Evolutionary conservation across 2,113 vertebrate genomes (phyloP).

Genomic region (Himantopus leucocephalus): DNA sequence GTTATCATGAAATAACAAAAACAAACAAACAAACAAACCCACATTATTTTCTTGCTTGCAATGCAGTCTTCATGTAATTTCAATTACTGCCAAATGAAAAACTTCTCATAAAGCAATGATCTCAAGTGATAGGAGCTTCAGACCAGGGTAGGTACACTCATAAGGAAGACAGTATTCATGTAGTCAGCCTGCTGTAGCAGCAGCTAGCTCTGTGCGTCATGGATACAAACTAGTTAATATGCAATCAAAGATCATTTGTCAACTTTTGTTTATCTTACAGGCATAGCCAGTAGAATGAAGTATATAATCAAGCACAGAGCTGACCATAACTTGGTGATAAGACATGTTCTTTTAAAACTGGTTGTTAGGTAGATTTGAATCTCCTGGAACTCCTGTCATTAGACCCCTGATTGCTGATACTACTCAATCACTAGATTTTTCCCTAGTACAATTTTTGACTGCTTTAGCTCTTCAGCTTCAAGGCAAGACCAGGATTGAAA

Average conservation of each 20-base stretch:
- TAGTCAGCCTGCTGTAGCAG: not conserved
- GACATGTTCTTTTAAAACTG: not conserved
- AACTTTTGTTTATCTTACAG: not conserved
- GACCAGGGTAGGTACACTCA: fast-evolving
- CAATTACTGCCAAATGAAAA: not conserved
- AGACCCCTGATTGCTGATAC: not conserved
- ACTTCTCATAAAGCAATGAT: not conserved
- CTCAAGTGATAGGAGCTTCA: not conserved
- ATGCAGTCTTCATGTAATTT: not conserved
- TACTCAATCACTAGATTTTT: not conserved
- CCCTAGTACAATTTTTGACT: not conserved
- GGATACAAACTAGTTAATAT: not conserved
- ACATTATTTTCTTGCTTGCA: not conserved
- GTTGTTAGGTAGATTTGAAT: not conserved
- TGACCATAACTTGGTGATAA: too few relatives aligned
- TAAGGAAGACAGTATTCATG: not conserved
- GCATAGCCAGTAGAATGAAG: not conserved
- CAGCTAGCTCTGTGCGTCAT: not conserved
- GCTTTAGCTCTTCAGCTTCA: not conserved
- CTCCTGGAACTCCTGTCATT: not conserved
- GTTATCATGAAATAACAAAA: not conserved
- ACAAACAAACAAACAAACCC: too few relatives aligned
- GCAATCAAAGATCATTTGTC: not conserved
- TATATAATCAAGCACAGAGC: not conserved
- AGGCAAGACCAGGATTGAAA: not conserved